phyloP scores from a whole-genome alignment of 92 coral and sea anemone species.

The Isaurus tuberculatus region DNA sequence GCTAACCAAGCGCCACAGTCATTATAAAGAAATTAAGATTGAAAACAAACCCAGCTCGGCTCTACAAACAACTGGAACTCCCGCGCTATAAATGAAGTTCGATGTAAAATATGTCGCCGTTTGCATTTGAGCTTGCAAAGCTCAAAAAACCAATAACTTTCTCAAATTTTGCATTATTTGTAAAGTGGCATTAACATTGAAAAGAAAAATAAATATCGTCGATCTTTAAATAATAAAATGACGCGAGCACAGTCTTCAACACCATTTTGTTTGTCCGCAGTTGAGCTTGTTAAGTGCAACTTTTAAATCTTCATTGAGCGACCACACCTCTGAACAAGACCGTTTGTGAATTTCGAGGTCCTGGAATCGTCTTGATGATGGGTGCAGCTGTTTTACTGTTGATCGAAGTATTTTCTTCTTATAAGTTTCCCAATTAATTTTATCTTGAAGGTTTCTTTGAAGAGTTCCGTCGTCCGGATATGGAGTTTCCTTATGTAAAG shows the following conservation, averaged over 20 bases:
- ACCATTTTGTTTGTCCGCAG: not conserved
- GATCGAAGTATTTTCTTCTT: constrained; percentile 76
- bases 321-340: constrained; percentile 59
- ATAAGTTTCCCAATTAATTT: constrained; percentile 94
- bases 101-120: too few relatives aligned
- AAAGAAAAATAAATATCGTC: too few relatives aligned
- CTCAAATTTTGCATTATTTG: not conserved
- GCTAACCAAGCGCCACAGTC: too few relatives aligned
- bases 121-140: too few relatives aligned
- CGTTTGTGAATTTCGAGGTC: constrained; percentile 65
- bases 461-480: constrained; percentile 89
- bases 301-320: constrained; percentile 72
- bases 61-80: too few relatives aligned
- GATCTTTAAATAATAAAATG: not conserved
- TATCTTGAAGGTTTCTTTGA: constrained; percentile 87
- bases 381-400: constrained; percentile 64
- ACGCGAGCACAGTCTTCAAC: not conserved
- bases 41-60: too few relatives aligned
- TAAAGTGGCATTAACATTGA: not conserved
- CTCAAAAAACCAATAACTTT: too few relatives aligned
- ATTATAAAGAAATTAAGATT: too few relatives aligned
- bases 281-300: constrained; percentile 66
- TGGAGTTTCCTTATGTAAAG: constrained; percentile 81
- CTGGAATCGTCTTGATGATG: constrained; percentile 58
- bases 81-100: too few relatives aligned